Percentiles rank a stretch among this genome's conserved stretches.
Evolutionary conservation across 2,797 vertebrate species (phyloP).

Genomic region (Oryzias sinensis): DNA sequence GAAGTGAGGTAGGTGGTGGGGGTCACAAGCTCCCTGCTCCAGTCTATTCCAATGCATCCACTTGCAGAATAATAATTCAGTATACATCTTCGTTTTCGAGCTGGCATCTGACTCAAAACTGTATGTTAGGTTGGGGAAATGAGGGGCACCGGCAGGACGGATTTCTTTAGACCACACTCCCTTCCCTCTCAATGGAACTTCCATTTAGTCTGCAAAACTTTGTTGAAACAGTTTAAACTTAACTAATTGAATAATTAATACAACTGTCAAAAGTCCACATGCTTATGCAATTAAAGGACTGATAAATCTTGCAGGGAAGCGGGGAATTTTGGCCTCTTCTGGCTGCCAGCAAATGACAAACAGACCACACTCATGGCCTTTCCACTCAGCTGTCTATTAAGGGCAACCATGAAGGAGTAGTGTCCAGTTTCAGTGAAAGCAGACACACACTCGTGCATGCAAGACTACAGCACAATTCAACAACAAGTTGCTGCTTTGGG

Average conservation of each 20-base stretch:
- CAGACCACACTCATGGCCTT: conserved; percentile 42
- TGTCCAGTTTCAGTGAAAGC: conserved; percentile 65
- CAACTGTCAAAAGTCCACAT: conserved; percentile 1
- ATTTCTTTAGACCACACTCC: background rate
- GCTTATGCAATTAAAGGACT: conserved; percentile 16
- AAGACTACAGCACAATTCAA: conserved; percentile 16
- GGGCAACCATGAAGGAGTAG: conserved; percentile 58
- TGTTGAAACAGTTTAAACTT: conserved; percentile 14
- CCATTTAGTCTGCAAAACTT: background rate
- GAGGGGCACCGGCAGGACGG: background rate
- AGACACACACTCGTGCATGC: conserved; percentile 43
- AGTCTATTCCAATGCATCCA: no score
- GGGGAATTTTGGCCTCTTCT: conserved; percentile 11
- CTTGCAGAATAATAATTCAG: no score
- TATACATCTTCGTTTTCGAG: no score
- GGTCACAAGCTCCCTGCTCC: no score
- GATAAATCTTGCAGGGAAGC: conserved; percentile 39
- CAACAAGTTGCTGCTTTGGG: conserved; percentile 39
- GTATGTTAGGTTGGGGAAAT: no score
- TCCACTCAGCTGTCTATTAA: conserved; percentile 62
- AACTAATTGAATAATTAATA: conserved; percentile 22
- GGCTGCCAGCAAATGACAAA: conserved; percentile 37
- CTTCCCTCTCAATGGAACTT: background rate
- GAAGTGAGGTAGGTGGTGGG: no score
- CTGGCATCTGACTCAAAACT: no score